Percentiles rank a stretch among this genome's conserved stretches.
Conservation (phyloP, 2,888 invertebrate species). For the Sesamia inferens region DNA sequence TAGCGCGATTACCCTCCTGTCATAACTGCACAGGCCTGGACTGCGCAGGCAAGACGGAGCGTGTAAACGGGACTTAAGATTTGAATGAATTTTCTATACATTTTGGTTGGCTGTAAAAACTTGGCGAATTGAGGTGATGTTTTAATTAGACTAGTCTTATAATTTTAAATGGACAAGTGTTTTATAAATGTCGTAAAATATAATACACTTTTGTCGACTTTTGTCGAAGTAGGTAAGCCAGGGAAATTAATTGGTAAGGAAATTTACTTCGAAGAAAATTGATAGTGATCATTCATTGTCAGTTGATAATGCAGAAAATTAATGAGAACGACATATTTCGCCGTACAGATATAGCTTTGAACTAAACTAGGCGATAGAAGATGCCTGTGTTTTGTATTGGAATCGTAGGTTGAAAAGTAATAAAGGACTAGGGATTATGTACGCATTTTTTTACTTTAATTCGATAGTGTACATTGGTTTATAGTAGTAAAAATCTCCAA, state of each 20-base stretch:
- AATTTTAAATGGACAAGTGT: background rate
- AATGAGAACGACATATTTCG: too few species aligned
- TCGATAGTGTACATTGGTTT: too few species aligned
- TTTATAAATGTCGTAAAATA: background rate
- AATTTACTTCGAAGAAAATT: background rate
- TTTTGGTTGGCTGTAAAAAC: slow-evolving; percentile 10
- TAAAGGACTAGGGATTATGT: background rate
- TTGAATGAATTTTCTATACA: slow-evolving; percentile 22
- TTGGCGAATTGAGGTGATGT: slow-evolving; percentile 27
- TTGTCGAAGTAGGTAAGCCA: background rate
- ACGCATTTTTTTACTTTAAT: too few species aligned
- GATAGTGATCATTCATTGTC: background rate
- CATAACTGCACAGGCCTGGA: too few species aligned
- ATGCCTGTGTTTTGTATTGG: background rate
- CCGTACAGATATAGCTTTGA: too few species aligned
- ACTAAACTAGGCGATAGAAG: background rate
- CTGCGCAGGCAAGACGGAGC: too few species aligned
- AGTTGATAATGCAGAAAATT: background rate
- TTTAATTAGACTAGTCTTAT: background rate
- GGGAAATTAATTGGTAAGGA: background rate
- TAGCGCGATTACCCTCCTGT: too few species aligned
- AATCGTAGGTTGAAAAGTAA: background rate
- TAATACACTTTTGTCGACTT: background rate
- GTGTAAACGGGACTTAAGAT: too few species aligned
- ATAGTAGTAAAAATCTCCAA: too few species aligned